A percentile compares a stretch with the other conserved stretches of the same genome.
These are phyloP conservation scores for Cherax quadricarinatus DNA, from an alignment of 1,140 invertebrate genomes.

Conservation along the genomic window DNA sequence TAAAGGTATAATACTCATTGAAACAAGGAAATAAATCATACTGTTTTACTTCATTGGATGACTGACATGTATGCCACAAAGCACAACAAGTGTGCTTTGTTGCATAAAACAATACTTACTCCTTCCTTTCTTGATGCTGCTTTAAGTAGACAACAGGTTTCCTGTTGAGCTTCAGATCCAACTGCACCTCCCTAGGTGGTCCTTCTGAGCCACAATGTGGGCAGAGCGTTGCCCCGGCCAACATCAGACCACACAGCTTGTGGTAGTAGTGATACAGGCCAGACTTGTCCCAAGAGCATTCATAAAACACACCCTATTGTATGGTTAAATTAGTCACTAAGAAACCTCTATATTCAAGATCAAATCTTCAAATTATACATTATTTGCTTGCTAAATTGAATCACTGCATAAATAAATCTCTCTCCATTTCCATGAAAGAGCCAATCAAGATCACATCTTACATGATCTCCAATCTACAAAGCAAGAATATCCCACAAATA, in stretches of 20 bases:
- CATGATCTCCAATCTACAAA: too few species aligned
- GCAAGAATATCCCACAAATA: too few species aligned
- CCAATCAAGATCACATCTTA: too few species aligned
- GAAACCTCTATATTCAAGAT: neutral
- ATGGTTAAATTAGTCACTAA: conserved; percentile 58
- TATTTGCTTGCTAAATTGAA: too few species aligned
- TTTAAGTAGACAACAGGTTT: conserved; percentile 81
- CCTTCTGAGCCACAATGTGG: conserved; percentile 87
- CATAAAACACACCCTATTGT: conserved; percentile 83
- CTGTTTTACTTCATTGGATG: too few species aligned
- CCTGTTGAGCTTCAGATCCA: conserved; percentile 80
- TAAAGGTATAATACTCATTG: too few species aligned
- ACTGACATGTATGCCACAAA: too few species aligned
- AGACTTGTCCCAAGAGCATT: conserved; percentile 79
- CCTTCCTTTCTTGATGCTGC: conserved; percentile 77
- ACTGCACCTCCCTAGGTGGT: conserved; percentile 79
- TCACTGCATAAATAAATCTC: too few species aligned
- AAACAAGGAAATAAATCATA: too few species aligned
- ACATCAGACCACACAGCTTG: conserved; percentile 83
- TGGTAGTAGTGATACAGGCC: conserved; percentile 84
- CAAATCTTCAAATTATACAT: neutral
- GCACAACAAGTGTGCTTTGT: too few species aligned
- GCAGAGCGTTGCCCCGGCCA: conserved; percentile 81
- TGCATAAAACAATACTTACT: conserved; percentile 72
- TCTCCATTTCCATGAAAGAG: too few species aligned